phyloP scores from a whole-genome alignment of 2,888 invertebrate genomes.

The Cosmopolites sordidus region DNA sequence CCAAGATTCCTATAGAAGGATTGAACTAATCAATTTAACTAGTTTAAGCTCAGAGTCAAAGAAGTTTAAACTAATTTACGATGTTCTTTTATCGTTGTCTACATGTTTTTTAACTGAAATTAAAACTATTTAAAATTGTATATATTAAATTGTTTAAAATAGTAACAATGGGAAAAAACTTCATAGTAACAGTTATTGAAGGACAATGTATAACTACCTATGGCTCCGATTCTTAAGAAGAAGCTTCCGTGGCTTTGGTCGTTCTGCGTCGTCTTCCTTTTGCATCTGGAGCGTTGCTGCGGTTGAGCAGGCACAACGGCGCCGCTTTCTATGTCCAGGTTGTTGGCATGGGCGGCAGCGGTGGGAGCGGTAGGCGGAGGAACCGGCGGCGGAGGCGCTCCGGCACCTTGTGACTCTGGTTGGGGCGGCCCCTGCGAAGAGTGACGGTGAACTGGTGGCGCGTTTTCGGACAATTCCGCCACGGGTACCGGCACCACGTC shows the following conservation, averaged over 20 bases:
- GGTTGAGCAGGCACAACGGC: slow-evolving; percentile 47
- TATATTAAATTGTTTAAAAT: too few relatives aligned
- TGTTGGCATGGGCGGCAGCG: slow-evolving; percentile 32
- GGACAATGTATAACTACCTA: slow-evolving; percentile 64
- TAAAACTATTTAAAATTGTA: too few relatives aligned
- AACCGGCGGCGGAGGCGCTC: slow-evolving; percentile 57
- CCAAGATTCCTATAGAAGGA: too few relatives aligned
- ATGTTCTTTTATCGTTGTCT: too few relatives aligned
- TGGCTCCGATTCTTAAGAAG: slow-evolving; percentile 87
- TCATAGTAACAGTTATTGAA: too few relatives aligned
- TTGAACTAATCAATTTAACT: too few relatives aligned
- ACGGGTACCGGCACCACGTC: slow-evolving; percentile 48
- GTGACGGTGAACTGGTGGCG: slow-evolving; percentile 30
- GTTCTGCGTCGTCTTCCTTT: slow-evolving; percentile 85
- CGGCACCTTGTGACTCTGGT: slow-evolving; percentile 54
- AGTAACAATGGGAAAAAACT: too few relatives aligned
- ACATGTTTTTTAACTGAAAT: too few relatives aligned
- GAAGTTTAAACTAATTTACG: too few relatives aligned
- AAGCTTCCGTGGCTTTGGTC: slow-evolving; percentile 91
- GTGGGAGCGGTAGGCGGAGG: slow-evolving; percentile 62
- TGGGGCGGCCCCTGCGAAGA: slow-evolving; percentile 52
- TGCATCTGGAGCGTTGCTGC: slow-evolving; percentile 59
- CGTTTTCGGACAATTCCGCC: slow-evolving; percentile 45
- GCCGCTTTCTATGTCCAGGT: slow-evolving; percentile 65
- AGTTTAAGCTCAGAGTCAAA: too few relatives aligned